Conservation (phyloP, 1,140 invertebrate species). For the Aphis craccivora region DNA sequence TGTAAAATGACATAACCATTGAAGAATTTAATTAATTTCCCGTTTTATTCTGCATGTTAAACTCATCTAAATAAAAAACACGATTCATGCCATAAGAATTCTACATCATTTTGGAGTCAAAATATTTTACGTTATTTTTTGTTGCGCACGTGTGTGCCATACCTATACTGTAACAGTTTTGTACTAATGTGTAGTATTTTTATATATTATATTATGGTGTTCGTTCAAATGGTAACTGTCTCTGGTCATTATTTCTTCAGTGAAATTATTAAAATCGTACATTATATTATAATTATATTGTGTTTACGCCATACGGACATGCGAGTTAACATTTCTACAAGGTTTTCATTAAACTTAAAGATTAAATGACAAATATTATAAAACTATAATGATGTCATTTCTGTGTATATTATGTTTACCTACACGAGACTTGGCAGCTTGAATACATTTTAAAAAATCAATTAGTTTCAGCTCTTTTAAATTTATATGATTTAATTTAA, state of each 20-base stretch:
- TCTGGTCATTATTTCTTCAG: neutral
- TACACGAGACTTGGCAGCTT: neutral
- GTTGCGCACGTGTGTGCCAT: neutral
- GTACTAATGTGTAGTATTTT: neutral
- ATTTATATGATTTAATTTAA: neutral
- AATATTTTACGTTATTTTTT: constrained; percentile 1
- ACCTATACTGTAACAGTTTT: no score
- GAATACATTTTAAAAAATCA: neutral
- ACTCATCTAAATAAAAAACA: constrained; percentile 42
- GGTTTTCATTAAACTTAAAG: neutral
- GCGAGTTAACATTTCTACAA: neutral
- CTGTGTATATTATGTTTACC: neutral
- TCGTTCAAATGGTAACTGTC: neutral
- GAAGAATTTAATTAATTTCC: constrained; percentile 16
- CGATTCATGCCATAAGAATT: constrained; percentile 39
- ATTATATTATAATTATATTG: neutral
- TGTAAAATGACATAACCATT: neutral
- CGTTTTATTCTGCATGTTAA: constrained; percentile 19
- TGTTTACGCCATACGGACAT: neutral
- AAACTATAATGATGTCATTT: neutral
- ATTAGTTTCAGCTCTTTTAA: neutral
- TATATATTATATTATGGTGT: neutral
- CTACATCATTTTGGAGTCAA: neutral
- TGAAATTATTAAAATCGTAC: neutral
- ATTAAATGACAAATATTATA: neutral